Percentiles rank a stretch among this genome's conserved stretches.
Conservation (phyloP, 1,140 invertebrate genomes). For the Drosophila suzukii region DNA sequence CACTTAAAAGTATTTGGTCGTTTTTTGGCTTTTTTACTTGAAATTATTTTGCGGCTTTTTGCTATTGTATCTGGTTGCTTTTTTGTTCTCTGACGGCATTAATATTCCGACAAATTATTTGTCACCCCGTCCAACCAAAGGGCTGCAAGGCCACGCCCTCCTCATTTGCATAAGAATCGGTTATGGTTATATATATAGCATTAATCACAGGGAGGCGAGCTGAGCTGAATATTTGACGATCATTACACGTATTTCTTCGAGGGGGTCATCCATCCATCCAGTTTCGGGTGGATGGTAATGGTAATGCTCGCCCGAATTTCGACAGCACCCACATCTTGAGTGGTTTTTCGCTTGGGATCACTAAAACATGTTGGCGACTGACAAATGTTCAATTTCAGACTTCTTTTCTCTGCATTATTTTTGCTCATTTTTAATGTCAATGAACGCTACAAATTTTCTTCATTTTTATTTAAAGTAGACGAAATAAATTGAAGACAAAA, state of each 20-base stretch:
- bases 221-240: conserved; percentile 52
- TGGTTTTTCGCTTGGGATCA: conserved; percentile 10
- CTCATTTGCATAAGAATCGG: conserved; percentile 46
- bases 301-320: conserved; percentile 13
- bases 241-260: conserved; percentile 30
- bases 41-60: conserved; percentile 39
- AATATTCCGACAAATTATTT: conserved; percentile 53
- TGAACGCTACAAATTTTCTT: conserved; percentile 77
- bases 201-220: conserved; percentile 24
- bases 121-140: conserved; percentile 35
- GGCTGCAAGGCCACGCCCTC: conserved; percentile 45
- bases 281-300: background rate
- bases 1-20: conserved; percentile 61
- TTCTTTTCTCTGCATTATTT: conserved; percentile 49
- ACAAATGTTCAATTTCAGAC: conserved; percentile 65
- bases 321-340: conserved; percentile 38
- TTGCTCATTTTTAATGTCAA: conserved; percentile 67
- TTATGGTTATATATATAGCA: conserved; percentile 25
- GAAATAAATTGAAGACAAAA: conserved; percentile 72
- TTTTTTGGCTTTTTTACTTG: conserved; percentile 58
- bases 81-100: conserved; percentile 33
- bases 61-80: conserved; percentile 21
- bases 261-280: conserved; percentile 8
- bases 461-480: conserved; percentile 80
- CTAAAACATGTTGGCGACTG: conserved; percentile 46